phyloP scores from a whole-genome alignment of 64 coral and sea anemone genomes.

The Pocillopora verrucosa region DNA sequence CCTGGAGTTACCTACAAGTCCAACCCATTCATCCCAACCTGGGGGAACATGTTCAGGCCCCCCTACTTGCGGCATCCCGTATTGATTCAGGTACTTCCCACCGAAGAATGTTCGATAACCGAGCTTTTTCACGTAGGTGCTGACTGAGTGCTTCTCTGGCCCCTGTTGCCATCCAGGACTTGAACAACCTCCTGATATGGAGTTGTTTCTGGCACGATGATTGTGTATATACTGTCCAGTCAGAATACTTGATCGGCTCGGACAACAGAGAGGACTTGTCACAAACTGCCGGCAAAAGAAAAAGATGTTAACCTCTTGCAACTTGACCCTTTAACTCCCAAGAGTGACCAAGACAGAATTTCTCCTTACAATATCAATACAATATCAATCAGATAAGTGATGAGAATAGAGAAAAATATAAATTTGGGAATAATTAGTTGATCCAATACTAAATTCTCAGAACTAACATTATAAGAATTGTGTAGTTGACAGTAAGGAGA shows the following conservation, averaged over 20 bases:
- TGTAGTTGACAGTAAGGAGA: no score
- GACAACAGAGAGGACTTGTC: conserved; percentile 81
- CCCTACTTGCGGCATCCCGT: conserved; percentile 50
- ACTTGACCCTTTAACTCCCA: no score
- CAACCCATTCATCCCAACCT: conserved; percentile 88
- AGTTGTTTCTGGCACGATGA: conserved; percentile 77
- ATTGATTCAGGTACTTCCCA: conserved; percentile 85
- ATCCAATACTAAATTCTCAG: no score
- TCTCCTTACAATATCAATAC: no score
- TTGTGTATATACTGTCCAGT: conserved; percentile 87
- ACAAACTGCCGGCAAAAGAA: conserved; percentile 68
- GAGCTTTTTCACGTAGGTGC: conserved; percentile 57
- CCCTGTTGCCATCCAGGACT: conserved; percentile 76
- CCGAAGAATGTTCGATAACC: conserved; percentile 75
- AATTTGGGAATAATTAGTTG: no score
- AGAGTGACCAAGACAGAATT: no score
- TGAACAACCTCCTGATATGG: conserved; percentile 73
- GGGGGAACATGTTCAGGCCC: conserved; percentile 83
- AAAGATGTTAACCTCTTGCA: not conserved
- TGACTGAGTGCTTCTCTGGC: conserved; percentile 74
- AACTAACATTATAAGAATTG: no score
- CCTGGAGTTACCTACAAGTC: conserved; percentile 86
- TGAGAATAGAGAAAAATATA: no score
- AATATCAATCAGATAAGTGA: no score
- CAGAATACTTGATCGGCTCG: conserved; percentile 87